Base-by-base conservation (phyloP, 2,113 vertebrate species). In the Gallinago paraguaiae region DNA sequence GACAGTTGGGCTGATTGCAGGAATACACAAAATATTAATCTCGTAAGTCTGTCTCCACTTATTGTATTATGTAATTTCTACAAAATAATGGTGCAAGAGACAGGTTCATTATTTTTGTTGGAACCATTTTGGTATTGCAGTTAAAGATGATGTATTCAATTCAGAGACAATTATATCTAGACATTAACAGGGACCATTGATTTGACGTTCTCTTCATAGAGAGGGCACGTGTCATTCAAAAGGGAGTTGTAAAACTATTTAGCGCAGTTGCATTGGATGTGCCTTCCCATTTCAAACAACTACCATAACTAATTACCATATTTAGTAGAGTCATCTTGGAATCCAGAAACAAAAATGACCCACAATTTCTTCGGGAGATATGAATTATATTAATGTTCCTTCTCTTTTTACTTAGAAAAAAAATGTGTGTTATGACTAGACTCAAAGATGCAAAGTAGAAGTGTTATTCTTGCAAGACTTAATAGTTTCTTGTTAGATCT, bases 11-110 rank as follows among this genome's bases (percentile, higher is more conserved):
- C 74, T 89, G 83, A 89, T 82, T 68, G 72, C 65, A 92, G 91
- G 65, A 81, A 75, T 83, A 81, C 54, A 72, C 69, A 79, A 93
- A 90, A 57, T 9, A 15, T 90, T 93, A 86, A 71, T 69, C 60
- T 95, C 25, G n/a, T 94, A 79, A 60, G 84, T 94, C 72, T 88
- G 78, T 89, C 50, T 75, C n/a, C 46, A 84, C 22, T 60, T 89
- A 45, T 53, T 9, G 2, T 51, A 50, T 93, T 94, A 60, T 30
- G 24, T 61, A 85, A 85, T 85, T 91, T 94, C 53, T 48, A 80
- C 50, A 59, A 59, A 88, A 59, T 80, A 74, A 30, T 82, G 46
- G 22, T 92, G 89, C 50, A 59, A 77, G 48, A 82, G 57, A 48
- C n/a, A 51, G 48, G 69, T 79, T 61, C 45, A n/a, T 95, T 95